Evolutionary conservation across 2,113 vertebrate species (phyloP), one percentile per base, ranked within the genome.

Genomic region (Progne subis): DNA sequence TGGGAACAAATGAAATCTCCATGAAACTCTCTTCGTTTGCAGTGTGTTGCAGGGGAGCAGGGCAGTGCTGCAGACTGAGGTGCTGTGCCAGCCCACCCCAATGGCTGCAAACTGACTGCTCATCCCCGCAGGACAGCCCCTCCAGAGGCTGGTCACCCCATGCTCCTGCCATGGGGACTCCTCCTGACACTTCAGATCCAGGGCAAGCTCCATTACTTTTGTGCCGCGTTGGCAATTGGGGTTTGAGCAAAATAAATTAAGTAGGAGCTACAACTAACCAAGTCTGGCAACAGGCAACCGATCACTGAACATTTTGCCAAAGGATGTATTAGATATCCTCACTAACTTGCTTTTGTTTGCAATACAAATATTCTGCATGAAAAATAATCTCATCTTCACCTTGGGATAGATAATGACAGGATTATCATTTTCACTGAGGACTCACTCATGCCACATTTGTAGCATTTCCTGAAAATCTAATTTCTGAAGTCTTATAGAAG

Each of bases 141-240:
- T 18, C 23, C 8, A 41, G 5, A 31, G 29, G 7, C 14, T 52
- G 46, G 8, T 8, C 64, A 72, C 5, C 29, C 44, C 41, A 16
- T 0, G 1, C 4, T 74, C 37, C 49, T 44, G 18, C 1, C 0
- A 0, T 1, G 0, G 1, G 4, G 29, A 29, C 39, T 47, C 18
- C 29, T 87, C n/a, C 53, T 18, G 18, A 31, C 4, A 3, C 39
- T 25, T 47, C 26, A 32, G 7, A 56, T 8, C 18, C 29, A 32
- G 44, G 29, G 23, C 25, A 64, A 55, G 14, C 10, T 82, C 47
- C 20, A 9, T 20, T 26, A 34, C 23, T 77, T 82, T 60, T 34
- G 19, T 18, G 46, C 34, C 64, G 41, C 26, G 5, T 19, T 17
- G 34, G 15, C 14, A 13, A 7, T 2, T 44, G 18, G 3, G 6